phyloP scores from a whole-genome alignment of 2,888 invertebrate species.

The Lasioglossum pauxillum region DNA sequence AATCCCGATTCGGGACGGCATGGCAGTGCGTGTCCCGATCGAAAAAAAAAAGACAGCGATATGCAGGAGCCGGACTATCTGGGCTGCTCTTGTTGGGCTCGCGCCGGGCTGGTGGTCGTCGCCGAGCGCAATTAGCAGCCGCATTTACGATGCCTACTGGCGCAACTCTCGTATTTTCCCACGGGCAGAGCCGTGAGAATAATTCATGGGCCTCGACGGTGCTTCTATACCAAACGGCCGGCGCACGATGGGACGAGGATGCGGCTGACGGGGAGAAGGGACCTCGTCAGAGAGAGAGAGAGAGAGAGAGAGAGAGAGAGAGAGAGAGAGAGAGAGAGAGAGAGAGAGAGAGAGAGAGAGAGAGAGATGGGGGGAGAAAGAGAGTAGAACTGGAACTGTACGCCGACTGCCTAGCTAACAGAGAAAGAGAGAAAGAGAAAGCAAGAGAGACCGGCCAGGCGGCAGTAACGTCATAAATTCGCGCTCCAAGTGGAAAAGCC shows the following conservation, averaged over 20 bases:
- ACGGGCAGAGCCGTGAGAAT: constrained; percentile 84
- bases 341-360: not conserved
- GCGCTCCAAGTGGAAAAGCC: constrained; percentile 70
- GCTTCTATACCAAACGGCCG: constrained; percentile 65
- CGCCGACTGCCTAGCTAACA: not conserved
- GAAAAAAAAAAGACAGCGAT: constrained; percentile 53
- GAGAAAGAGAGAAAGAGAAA: not conserved
- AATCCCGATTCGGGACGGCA: not conserved
- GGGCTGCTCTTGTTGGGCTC: not conserved
- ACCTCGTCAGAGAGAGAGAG: constrained; percentile 8
- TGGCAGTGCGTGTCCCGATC: not conserved
- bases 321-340: constrained; percentile 17
- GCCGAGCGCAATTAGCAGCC: constrained; percentile 81
- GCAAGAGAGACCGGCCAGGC: constrained; percentile 43
- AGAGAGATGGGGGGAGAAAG: constrained; percentile 23
- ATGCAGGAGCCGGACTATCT: constrained; percentile 23
- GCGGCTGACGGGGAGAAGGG: constrained; percentile 14
- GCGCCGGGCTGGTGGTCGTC: constrained; percentile 57
- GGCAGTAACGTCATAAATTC: constrained; percentile 70
- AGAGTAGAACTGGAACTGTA: constrained; percentile 12
- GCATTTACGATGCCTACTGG: constrained; percentile 82
- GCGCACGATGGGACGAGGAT: constrained; percentile 42
- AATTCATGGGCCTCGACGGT: constrained; percentile 80
- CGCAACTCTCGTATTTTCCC: constrained; percentile 82
- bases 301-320: constrained; percentile 20